Evolutionary conservation across 2,797 vertebrate genomes (phyloP).

Genomic region (Liparis tanakae): DNA sequence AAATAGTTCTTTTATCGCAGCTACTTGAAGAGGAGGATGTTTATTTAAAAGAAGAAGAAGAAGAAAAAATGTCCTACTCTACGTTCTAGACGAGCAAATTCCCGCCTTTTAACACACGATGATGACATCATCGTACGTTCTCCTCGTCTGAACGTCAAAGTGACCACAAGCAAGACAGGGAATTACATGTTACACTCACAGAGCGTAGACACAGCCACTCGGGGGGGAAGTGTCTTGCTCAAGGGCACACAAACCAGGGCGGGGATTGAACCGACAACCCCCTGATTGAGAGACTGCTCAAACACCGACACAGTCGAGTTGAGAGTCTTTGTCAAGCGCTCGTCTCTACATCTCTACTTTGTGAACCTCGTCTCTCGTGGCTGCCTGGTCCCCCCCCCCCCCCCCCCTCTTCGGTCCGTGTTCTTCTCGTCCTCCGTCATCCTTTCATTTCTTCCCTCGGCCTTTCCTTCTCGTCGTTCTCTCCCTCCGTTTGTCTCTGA

Average conservation of each 20-base stretch:
- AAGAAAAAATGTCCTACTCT: constrained; percentile 1
- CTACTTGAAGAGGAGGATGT: constrained; percentile 30
- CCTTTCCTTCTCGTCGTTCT: not conserved
- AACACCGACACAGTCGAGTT: not conserved
- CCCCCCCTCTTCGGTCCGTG: not conserved
- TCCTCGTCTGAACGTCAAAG: not conserved
- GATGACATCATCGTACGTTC: constrained; percentile 9
- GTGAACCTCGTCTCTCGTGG: not conserved
- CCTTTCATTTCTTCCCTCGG: constrained; percentile 7
- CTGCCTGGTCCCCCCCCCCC: not conserved
- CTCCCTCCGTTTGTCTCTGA: constrained; percentile 9
- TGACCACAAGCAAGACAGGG: not conserved
- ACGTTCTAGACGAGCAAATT: not conserved
- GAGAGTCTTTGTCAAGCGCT: not conserved
- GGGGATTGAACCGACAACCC: no score
- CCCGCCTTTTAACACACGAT: not conserved
- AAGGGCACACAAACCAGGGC: no score
- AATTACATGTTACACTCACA: not conserved
- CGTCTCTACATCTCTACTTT: not conserved
- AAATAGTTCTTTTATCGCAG: constrained; percentile 28
- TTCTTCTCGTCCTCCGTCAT: not conserved
- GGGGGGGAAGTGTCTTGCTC: no score
- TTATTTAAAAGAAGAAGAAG: not conserved
- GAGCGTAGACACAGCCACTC: no score
- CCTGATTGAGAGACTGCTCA: no score